Base-by-base conservation (phyloP, 2,888 invertebrate genomes). In the Epinotia bilunana region DNA sequence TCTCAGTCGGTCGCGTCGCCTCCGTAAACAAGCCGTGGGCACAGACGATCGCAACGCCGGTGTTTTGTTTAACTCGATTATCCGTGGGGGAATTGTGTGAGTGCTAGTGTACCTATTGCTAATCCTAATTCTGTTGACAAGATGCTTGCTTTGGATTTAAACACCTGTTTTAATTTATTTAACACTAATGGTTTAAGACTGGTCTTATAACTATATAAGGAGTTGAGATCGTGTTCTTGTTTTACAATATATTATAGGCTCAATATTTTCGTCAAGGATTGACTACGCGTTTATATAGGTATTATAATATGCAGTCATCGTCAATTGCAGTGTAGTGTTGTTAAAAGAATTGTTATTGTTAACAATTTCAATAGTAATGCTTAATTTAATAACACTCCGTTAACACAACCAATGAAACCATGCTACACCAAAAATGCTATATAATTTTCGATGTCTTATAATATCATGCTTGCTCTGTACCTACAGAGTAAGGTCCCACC, bases 1-100 rank as follows among this genome's bases (percentile, higher is more conserved):
- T 81, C 85, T 88, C 88, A 88, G 87, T 90, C 86, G 86, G 83
- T 67, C 82, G 86, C 84, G 86, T 84, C 85, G 87, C 83, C 84
- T 81, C 84, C 80, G 78, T 84, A 86, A 81, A 82, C 86, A 86
- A 83, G 83, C 84, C 80, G 80, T 28, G 81, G 80, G 82, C 85
- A 85, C 84, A 81, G 82, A 82, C 62, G 16, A 84, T 83, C 80
- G 76, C 76, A 70, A 73, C 73, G 80, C 83, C 86, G 86, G 82
- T 85, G 79, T 83, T 43, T 53, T 60, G 46, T 13, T 69, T 63
- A 72, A 67, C 64, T 83, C 81, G 84, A 79, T 79, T 81, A 81
- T 83, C 78, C 79, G 83, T 82, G 82, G 80, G 80, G 83, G 83
- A 81, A 76, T 74, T 81, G 83, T 84, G 83, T 71, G 72, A 82